Evolutionary conservation across 2,888 invertebrate genomes (phyloP).

Genomic region (Cryptus armator): DNA sequence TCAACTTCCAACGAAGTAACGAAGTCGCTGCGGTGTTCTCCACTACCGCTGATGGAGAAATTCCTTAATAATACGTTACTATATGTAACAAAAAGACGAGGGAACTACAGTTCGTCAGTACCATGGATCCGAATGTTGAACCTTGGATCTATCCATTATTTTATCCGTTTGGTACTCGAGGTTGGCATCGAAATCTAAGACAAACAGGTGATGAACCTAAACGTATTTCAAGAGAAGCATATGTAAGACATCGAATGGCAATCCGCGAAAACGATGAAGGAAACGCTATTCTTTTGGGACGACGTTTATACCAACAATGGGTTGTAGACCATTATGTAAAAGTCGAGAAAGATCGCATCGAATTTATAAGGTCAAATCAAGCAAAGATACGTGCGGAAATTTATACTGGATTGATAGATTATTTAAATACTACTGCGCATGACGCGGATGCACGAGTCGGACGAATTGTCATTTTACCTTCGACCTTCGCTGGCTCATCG

Average conservation of each 20-base stretch:
- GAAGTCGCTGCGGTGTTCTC: slow-evolving; percentile 66
- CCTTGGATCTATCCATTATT: slow-evolving; percentile 70
- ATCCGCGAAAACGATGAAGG: too few species aligned
- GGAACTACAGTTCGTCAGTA: slow-evolving; percentile 60
- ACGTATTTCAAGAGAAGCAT: too few species aligned
- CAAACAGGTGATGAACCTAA: too few species aligned
- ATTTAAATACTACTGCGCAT: slow-evolving; percentile 46
- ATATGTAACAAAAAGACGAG: slow-evolving; percentile 64
- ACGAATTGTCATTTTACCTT: slow-evolving; percentile 68
- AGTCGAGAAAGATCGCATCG: slow-evolving; percentile 61
- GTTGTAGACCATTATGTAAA: too few species aligned
- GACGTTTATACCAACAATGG: too few species aligned
- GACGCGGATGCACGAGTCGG: slow-evolving; percentile 53
- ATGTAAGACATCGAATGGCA: too few species aligned
- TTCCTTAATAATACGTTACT: slow-evolving; percentile 66
- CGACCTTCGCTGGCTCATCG: slow-evolving; percentile 67
- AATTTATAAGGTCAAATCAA: slow-evolving; percentile 59
- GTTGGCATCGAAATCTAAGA: too few species aligned
- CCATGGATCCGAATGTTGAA: slow-evolving; percentile 71
- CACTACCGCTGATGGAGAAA: slow-evolving; percentile 67
- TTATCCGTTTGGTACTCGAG: slow-evolving; percentile 69
- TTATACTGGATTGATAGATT: slow-evolving; percentile 59
- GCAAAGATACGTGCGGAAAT: slow-evolving; percentile 62
- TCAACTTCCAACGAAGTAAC: slow-evolving; percentile 65
- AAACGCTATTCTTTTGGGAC: too few species aligned